Evolutionary conservation across 2,888 invertebrate genomes (phyloP).

Genomic region (Gerris lacustris): DNA sequence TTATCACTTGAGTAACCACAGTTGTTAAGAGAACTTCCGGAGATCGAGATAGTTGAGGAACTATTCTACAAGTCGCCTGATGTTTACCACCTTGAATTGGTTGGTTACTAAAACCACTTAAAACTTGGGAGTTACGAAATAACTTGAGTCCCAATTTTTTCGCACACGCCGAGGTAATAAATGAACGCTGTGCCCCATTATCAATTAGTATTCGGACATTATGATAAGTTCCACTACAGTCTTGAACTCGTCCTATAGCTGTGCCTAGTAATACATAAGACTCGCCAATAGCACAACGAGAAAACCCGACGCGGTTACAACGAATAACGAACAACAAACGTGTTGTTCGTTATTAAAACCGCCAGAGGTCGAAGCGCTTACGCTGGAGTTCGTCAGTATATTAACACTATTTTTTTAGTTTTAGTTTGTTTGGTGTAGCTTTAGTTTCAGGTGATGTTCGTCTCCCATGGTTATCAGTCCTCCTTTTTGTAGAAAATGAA

Average conservation of each 20-base stretch:
- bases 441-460: neutral
- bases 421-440: neutral
- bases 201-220: conserved; percentile 11
- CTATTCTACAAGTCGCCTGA: conserved; percentile 2
- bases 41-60: neutral
- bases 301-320: no score
- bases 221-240: neutral
- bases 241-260: conserved; percentile 3
- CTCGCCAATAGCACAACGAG: neutral
- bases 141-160: conserved; percentile 9
- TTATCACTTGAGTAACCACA: conserved; percentile 7
- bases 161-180: conserved; percentile 2
- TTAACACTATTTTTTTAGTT: no score
- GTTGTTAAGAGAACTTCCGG: neutral
- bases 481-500: neutral
- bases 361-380: no score
- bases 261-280: conserved; percentile 12
- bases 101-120: conserved; percentile 5
- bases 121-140: neutral
- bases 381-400: no score
- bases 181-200: conserved; percentile 14
- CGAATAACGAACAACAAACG: no score
- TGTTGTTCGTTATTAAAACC: no score
- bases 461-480: no score
- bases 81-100: neutral